These are phyloP conservation scores for Ennomos erosarius DNA, from an alignment of 2,888 invertebrate genomes.

Conservation along the genomic window DNA sequence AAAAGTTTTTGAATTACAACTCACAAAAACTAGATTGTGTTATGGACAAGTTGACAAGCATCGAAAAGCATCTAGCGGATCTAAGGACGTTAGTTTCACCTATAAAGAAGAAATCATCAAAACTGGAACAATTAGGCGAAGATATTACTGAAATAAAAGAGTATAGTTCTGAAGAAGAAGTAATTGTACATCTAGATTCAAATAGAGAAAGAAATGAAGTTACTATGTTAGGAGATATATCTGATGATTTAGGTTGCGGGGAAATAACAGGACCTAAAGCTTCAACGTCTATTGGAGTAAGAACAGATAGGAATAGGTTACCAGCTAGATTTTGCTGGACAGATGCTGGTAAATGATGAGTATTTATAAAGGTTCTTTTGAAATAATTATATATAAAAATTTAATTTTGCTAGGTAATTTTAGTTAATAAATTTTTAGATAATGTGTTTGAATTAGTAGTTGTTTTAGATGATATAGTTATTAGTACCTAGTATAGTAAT, in stretches of 20 bases:
- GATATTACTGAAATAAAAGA: constrained; percentile 56
- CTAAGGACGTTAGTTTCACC: constrained; percentile 17
- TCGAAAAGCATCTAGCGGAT: constrained; percentile 59
- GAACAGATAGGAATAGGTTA: constrained; percentile 58
- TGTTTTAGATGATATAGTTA: constrained; percentile 2
- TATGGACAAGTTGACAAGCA: constrained; percentile 57
- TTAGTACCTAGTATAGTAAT: neutral
- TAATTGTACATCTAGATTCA: constrained; percentile 43
- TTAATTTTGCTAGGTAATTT: too few relatives aligned
- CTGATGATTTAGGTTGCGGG: constrained; percentile 49
- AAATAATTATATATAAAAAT: too few relatives aligned
- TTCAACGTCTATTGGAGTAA: constrained; percentile 45
- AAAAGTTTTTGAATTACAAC: constrained; percentile 55
- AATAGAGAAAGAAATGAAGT: constrained; percentile 45
- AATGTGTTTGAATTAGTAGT: constrained; percentile 2
- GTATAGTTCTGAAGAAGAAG: constrained; percentile 62
- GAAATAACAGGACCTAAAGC: constrained; percentile 48
- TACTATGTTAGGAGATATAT: constrained; percentile 24
- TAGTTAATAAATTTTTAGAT: constrained; percentile 2
- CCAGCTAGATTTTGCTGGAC: constrained; percentile 78
- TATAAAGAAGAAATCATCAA: constrained; percentile 53
- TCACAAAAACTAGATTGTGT: constrained; percentile 63
- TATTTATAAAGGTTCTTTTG: neutral
- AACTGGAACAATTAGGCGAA: constrained; percentile 63
- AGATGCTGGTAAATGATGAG: constrained; percentile 53